Conservation (phyloP, 2,797 vertebrate species). For the Euphonia xanthogaster region DNA sequence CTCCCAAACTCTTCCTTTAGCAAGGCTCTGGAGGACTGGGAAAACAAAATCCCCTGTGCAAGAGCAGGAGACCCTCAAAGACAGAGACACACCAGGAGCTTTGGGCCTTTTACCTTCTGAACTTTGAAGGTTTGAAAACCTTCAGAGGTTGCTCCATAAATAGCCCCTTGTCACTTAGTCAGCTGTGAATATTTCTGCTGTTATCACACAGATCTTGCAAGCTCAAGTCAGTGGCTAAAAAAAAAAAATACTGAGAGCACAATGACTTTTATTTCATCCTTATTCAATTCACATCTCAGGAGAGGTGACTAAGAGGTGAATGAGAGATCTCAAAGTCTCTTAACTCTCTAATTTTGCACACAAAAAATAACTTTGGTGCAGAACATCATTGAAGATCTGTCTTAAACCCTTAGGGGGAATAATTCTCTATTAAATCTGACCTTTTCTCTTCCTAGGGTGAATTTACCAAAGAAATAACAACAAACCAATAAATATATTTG, state of each 20-base stretch:
- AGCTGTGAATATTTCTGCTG: constrained; percentile 44
- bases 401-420: background rate
- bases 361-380: background rate
- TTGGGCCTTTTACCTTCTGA: background rate
- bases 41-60: background rate
- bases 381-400: background rate
- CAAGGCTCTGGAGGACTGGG: background rate
- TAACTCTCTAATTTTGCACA: constrained; percentile 24
- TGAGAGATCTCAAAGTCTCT: constrained; percentile 41
- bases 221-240: constrained; percentile 55
- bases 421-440: background rate
- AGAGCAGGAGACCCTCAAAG: background rate
- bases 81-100: background rate
- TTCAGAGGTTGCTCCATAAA: constrained; percentile 33
- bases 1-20: background rate
- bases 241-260: constrained; percentile 60
- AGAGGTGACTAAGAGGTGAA: constrained; percentile 66
- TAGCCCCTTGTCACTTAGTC: constrained; percentile 24
- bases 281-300: constrained; percentile 39
- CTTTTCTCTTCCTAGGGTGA: background rate
- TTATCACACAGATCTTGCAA: constrained; percentile 22
- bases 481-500: background rate
- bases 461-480: background rate
- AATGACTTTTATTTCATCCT: constrained; percentile 42
- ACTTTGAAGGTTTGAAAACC: background rate